Conservation (phyloP, 2,797 vertebrate species). For the Sternotherus odoratus region DNA sequence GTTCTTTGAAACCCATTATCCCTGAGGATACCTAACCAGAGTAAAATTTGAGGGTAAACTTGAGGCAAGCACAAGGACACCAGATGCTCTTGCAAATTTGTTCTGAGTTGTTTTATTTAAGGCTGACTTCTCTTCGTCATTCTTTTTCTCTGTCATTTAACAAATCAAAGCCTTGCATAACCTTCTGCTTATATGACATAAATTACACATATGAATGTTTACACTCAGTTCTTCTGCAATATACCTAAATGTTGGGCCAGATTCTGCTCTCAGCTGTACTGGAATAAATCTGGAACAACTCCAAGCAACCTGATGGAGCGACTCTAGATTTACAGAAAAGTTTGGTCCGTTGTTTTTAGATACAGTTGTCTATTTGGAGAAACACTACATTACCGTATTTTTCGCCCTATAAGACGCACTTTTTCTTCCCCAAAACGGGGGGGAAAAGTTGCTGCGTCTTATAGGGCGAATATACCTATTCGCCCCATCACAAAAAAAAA, state of each 20-base stretch:
- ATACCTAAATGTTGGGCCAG: background rate
- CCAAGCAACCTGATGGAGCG: background rate
- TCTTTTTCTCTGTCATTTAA: constrained; percentile 12
- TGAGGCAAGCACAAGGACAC: background rate
- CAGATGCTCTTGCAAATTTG: constrained; percentile 15
- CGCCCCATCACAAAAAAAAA: no score
- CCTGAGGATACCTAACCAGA: background rate
- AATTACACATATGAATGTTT: background rate
- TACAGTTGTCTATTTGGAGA: background rate
- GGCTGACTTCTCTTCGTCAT: background rate
- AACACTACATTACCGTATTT: background rate
- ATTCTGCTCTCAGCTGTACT: background rate
- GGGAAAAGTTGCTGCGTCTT: no score
- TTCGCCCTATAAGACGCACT: no score
- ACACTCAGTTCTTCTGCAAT: constrained; percentile 19
- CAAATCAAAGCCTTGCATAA: constrained; percentile 34
- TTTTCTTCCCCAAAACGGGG: no score
- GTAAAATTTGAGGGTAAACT: constrained; percentile 7
- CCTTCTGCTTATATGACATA: constrained; percentile 10
- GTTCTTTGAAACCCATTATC: background rate
- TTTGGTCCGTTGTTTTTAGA: background rate
- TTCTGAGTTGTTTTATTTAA: constrained; percentile 23
- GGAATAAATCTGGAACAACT: background rate
- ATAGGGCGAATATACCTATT: no score
- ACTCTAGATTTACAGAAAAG: background rate